phyloP scores from a whole-genome alignment of 2,888 invertebrate species.

The Drosophila rellima region DNA sequence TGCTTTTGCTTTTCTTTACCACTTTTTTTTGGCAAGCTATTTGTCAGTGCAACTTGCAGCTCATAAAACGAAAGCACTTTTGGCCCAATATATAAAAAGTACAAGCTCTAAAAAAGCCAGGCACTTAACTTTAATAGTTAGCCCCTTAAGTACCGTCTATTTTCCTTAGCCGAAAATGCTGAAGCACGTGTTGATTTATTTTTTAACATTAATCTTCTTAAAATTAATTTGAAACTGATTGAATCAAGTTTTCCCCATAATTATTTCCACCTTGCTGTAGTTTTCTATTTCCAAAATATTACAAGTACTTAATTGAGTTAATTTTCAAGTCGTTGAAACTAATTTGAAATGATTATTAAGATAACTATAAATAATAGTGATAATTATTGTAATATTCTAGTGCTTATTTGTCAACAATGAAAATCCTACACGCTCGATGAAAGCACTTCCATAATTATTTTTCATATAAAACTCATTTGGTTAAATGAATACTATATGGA shows the following conservation, averaged over 20 bases:
- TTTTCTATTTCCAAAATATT: not conserved
- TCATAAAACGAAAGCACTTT: slow-evolving; percentile 41
- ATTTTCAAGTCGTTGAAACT: slow-evolving; percentile 3
- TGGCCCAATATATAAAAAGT: slow-evolving; percentile 19
- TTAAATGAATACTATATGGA: slow-evolving; percentile 32
- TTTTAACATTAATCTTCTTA: not conserved
- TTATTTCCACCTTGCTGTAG: not conserved
- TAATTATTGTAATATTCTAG: slow-evolving; percentile 7
- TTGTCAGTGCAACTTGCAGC: slow-evolving; percentile 33
- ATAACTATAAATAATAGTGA: not conserved
- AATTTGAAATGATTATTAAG: slow-evolving; percentile 4
- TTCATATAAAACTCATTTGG: slow-evolving; percentile 40
- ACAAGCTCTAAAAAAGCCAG: slow-evolving; percentile 4
- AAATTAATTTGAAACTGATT: not conserved
- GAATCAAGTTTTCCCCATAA: not conserved
- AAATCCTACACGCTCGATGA: slow-evolving; percentile 10
- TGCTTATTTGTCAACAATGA: slow-evolving; percentile 15
- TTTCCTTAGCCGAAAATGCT: not conserved
- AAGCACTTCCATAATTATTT: slow-evolving; percentile 9
- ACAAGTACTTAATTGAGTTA: not conserved
- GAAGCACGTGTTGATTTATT: not conserved
- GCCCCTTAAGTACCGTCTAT: no score
- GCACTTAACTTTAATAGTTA: slow-evolving; percentile 11
- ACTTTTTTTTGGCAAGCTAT: slow-evolving; percentile 35
- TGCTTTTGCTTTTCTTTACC: slow-evolving; percentile 15